phyloP scores from a whole-genome alignment of 2,888 invertebrate genomes.

The Hypomecis punctinalis region DNA sequence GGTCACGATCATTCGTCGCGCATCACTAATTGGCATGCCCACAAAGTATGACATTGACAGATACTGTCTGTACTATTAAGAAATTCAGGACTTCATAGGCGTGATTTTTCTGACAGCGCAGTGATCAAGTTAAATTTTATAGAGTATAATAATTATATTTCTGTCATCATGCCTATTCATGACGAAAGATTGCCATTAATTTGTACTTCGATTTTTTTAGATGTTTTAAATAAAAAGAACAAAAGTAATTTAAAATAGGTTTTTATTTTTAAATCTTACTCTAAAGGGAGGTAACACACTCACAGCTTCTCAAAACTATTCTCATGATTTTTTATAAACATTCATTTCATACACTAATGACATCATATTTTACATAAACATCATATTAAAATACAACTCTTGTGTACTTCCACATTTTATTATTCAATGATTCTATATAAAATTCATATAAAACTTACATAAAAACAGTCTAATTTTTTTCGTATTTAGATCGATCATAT shows the following conservation, averaged over 20 bases:
- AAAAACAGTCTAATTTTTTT: neutral
- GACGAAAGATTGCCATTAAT: too few relatives aligned
- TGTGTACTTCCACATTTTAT: constrained; percentile 2
- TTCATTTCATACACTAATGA: constrained; percentile 33
- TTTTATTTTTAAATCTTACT: constrained; percentile 65
- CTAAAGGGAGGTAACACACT: constrained; percentile 48
- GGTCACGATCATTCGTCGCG: too few relatives aligned
- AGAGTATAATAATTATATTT: too few relatives aligned
- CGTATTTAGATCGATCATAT: neutral
- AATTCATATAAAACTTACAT: constrained; percentile 1
- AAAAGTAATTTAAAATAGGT: constrained; percentile 49
- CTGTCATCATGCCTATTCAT: too few relatives aligned
- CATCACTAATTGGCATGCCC: too few relatives aligned
- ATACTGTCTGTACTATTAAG: too few relatives aligned
- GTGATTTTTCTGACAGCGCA: too few relatives aligned
- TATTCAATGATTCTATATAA: constrained; percentile 3
- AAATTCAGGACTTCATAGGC: too few relatives aligned
- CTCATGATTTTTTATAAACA: constrained; percentile 23
- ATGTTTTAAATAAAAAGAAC: constrained; percentile 3
- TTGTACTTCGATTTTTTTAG: too few relatives aligned
- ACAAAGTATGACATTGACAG: too few relatives aligned
- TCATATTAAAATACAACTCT: constrained; percentile 4
- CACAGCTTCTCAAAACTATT: constrained; percentile 36
- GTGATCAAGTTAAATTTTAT: too few relatives aligned
- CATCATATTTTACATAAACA: constrained; percentile 21